phyloP scores from a whole-genome alignment of 2,888 invertebrate genomes.

The Lasioglossum lativentre region DNA sequence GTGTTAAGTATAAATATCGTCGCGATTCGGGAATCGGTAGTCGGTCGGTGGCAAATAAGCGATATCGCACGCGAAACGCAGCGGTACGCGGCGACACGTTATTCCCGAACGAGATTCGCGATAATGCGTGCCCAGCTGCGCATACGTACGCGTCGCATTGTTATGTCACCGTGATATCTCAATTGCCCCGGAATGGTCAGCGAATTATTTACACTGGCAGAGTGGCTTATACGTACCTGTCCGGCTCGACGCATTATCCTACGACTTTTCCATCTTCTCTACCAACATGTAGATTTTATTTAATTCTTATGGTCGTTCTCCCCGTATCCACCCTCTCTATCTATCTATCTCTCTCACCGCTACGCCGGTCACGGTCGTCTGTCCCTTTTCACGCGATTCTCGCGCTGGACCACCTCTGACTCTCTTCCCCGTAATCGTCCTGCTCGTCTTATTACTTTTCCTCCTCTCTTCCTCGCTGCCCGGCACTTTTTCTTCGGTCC shows the following conservation, averaged over 20 bases:
- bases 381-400: conserved; percentile 44
- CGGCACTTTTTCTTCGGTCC: conserved; percentile 54
- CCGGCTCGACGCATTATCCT: conserved; percentile 27
- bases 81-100: conserved; percentile 38
- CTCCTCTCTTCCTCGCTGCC: conserved; percentile 37
- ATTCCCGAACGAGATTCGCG: conserved; percentile 61
- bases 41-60: not conserved
- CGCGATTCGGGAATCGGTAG: not conserved
- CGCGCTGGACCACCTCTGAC: conserved; percentile 47
- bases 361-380: not conserved
- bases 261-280: not conserved
- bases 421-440: conserved; percentile 45
- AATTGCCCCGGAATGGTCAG: conserved; percentile 64
- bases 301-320: conserved; percentile 23
- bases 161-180: conserved; percentile 76
- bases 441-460: conserved; percentile 44
- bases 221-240: conserved; percentile 38
- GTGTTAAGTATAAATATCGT: not conserved
- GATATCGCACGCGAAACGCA: conserved; percentile 38
- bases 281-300: not conserved
- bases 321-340: conserved; percentile 23
- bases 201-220: conserved; percentile 54
- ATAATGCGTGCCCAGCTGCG: conserved; percentile 67
- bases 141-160: conserved; percentile 65
- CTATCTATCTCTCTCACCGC: conserved; percentile 11